Conservation (phyloP, 2,797 vertebrate species). For the Forpus xanthops region DNA sequence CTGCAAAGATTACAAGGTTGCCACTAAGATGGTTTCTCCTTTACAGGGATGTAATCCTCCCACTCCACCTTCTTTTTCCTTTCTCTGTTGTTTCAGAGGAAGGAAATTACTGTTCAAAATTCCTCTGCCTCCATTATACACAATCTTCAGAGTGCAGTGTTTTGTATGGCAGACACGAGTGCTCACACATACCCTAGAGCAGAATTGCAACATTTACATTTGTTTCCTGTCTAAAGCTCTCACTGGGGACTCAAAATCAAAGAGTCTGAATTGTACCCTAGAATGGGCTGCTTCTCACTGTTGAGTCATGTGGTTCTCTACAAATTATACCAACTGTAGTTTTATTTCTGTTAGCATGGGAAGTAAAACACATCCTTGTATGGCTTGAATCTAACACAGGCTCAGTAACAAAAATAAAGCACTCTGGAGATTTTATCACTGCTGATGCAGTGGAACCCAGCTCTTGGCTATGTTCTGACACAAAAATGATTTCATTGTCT, state of each 20-base stretch:
- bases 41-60: neutral
- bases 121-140: neutral
- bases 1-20: neutral
- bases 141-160: neutral
- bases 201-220: neutral
- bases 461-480: slow-evolving; percentile 32
- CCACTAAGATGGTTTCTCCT: neutral
- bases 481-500: slow-evolving; percentile 16
- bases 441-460: slow-evolving; percentile 21
- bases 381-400: neutral
- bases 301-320: neutral
- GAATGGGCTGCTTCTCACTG: neutral
- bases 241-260: neutral
- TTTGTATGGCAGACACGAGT: neutral
- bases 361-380: neutral
- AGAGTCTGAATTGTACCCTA: neutral
- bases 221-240: slow-evolving; percentile 15
- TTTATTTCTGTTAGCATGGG: neutral
- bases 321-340: neutral
- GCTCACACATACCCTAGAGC: neutral
- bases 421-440: neutral
- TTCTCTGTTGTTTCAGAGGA: neutral
- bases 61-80: neutral
- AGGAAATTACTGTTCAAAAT: neutral
- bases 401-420: neutral